Percentiles rank a stretch among this genome's conserved stretches.
Evolutionary conservation across 2,888 invertebrate genomes (phyloP).

Genomic region (Cryptus viduatorius): DNA sequence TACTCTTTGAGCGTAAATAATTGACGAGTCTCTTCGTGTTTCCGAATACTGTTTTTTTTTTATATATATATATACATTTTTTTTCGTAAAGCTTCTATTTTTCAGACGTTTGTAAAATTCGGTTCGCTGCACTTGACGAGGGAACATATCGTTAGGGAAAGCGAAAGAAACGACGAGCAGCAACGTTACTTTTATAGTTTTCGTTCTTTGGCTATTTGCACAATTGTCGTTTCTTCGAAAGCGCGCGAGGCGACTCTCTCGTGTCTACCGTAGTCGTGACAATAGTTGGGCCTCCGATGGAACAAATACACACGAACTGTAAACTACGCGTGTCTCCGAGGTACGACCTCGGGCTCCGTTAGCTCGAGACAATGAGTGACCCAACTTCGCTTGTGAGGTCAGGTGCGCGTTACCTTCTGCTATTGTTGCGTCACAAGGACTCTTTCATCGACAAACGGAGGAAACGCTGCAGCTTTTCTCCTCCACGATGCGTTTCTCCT

Average conservation of each 20-base stretch:
- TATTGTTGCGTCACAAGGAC: slow-evolving; percentile 8
- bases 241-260: not conserved
- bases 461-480: not conserved
- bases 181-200: not conserved
- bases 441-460: slow-evolving; percentile 13
- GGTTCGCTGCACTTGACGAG: not conserved
- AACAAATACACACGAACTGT: not conserved
- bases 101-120: not conserved
- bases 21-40: not conserved
- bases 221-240: slow-evolving; percentile 49
- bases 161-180: not conserved
- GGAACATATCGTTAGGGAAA: slow-evolving; percentile 9
- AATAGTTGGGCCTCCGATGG: slow-evolving; percentile 5
- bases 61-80: too few relatives aligned
- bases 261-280: slow-evolving; percentile 24
- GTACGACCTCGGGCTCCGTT: slow-evolving; percentile 15
- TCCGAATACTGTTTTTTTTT: not conserved
- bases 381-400: slow-evolving; percentile 37
- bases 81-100: not conserved
- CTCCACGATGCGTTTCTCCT: not conserved
- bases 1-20: slow-evolving; percentile 15
- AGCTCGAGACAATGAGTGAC: slow-evolving; percentile 28
- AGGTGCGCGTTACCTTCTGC: slow-evolving; percentile 39
- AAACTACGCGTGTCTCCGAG: slow-evolving; percentile 6
- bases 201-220: slow-evolving; percentile 40